phyloP scores from a whole-genome alignment of 2,888 invertebrate genomes.

The Meta bourneti region DNA sequence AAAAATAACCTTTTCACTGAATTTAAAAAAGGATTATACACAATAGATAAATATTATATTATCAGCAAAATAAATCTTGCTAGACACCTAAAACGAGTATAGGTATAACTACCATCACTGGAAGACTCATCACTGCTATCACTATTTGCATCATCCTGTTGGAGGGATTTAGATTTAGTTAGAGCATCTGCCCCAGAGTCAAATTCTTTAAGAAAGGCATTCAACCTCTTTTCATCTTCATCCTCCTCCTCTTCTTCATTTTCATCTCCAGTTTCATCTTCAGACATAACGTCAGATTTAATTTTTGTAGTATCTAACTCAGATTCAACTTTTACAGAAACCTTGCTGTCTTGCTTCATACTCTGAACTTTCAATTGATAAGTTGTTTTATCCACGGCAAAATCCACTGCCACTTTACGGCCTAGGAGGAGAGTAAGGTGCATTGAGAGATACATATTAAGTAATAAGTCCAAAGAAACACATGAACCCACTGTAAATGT shows the following conservation, averaged over 20 bases:
- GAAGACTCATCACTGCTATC: slow-evolving; percentile 37
- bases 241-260: slow-evolving; percentile 76
- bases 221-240: slow-evolving; percentile 56
- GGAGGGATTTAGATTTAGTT: neutral
- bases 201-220: slow-evolving; percentile 66
- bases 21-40: too few relatives aligned
- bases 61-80: too few relatives aligned
- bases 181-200: slow-evolving; percentile 47
- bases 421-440: slow-evolving; percentile 40
- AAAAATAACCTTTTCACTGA: too few relatives aligned
- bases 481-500: neutral
- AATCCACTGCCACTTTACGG: slow-evolving; percentile 74
- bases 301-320: slow-evolving; percentile 12
- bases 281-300: slow-evolving; percentile 15
- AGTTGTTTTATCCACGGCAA: slow-evolving; percentile 62
- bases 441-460: neutral
- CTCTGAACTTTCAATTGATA: slow-evolving; percentile 42
- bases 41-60: too few relatives aligned
- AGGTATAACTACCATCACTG: slow-evolving; percentile 11
- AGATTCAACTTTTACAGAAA: slow-evolving; percentile 4
- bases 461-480: neutral
- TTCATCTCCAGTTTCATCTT: slow-evolving; percentile 41
- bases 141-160: neutral
- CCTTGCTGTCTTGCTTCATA: slow-evolving; percentile 19
- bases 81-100: too few relatives aligned